Base-by-base conservation (phyloP, 2,797 vertebrate genomes). In the Sebastes miniatus region DNA sequence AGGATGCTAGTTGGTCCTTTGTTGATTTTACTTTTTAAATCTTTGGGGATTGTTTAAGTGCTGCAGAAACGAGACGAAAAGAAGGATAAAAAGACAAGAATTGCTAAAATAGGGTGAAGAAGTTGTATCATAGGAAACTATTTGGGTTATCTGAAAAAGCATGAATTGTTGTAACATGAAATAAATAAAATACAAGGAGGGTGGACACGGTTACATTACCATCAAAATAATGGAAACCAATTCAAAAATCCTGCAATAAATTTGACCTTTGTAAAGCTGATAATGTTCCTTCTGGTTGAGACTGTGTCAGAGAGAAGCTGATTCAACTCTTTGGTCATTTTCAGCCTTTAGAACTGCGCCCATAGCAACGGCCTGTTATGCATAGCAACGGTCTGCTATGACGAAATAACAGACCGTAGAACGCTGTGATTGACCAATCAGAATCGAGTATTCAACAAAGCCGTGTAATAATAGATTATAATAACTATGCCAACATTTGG, bases 171-270 rank as follows among this genome's bases (percentile, higher is more conserved):
- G 12, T 5, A 68, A 52, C 22, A 63, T 73, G 8, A 74, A 39
- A 61, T 36, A 4, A 58, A 58, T 25, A 24, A 54, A 31, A 52
- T 18, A 29, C 3, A 50, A 5, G 11, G 36, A 2, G 9, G 7
- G 22, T 76, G 25, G 32, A 64, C 29, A 31, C 20, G 16, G 20
- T 71, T 56, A 70, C 43, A 68, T 43, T 25, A 73, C 47, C 6
- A 32, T 22, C 12, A 65, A 77, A 29, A 31, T 10, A 5, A 79
- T 64, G 24, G 27, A 80, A 86, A 77, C 16, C 8, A 61, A 29
- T 71, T 27, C 32, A 65, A 69, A 58, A 54, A 43, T 61, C 27
- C 18, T 83, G 79, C 84, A 92, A 88, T 91, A 91, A 91, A 92
- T 61, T 16, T 56, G n/a, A 79, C 64, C 27, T 86, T 87, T 84